phyloP scores from a whole-genome alignment of 2,797 vertebrate genomes.

The Sebastiscus tertius region DNA sequence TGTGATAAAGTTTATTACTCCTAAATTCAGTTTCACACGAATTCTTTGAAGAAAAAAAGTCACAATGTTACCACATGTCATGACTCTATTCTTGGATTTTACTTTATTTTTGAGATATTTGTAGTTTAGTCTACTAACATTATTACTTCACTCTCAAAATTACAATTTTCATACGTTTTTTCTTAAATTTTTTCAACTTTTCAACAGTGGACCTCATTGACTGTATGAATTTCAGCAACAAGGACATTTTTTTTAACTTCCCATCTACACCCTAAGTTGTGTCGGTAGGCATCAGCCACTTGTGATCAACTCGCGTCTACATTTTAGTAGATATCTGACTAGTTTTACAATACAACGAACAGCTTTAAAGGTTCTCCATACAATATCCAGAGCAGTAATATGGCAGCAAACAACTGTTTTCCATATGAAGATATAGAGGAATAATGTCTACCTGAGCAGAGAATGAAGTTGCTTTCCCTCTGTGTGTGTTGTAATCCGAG shows the following conservation, averaged over 20 bases:
- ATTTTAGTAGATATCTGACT: not conserved
- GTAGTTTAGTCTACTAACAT: too few relatives aligned
- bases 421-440: too few relatives aligned
- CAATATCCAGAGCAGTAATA: too few relatives aligned
- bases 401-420: too few relatives aligned
- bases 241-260: not conserved
- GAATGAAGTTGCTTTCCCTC: too few relatives aligned
- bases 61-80: not conserved
- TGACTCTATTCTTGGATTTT: not conserved
- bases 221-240: not conserved
- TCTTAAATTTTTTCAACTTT: not conserved
- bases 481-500: too few relatives aligned
- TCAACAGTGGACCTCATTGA: not conserved
- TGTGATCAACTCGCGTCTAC: not conserved
- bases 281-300: not conserved
- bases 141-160: not conserved
- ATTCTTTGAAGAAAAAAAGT: too few relatives aligned
- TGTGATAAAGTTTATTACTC: not conserved
- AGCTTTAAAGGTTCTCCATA: not conserved
- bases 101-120: not conserved
- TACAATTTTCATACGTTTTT: not conserved
- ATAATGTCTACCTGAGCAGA: too few relatives aligned
- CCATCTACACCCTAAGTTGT: not conserved
- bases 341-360: not conserved
- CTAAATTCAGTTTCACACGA: not conserved